phyloP scores from a whole-genome alignment of 1,140 invertebrate genomes.

The Dendrolimus punctatus region DNA sequence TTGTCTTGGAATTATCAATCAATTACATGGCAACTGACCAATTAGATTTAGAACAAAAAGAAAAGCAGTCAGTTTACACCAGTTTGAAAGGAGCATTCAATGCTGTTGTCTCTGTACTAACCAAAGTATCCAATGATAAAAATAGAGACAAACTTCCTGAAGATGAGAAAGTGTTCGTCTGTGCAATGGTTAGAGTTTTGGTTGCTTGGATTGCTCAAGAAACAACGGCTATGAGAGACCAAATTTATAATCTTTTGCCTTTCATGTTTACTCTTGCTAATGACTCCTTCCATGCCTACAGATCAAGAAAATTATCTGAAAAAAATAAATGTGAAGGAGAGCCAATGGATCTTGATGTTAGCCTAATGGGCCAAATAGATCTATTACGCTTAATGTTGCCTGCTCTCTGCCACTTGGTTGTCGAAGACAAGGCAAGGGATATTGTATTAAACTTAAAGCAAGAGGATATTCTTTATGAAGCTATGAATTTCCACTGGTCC shows the following conservation, averaged over 20 bases:
- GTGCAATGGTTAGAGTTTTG: conserved; percentile 87
- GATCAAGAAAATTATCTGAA: conserved; percentile 75
- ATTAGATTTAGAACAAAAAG: conserved; percentile 88
- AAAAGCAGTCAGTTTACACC: conserved; percentile 91
- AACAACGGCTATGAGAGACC: conserved; percentile 88
- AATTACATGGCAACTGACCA: conserved; percentile 86
- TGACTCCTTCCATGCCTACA: conserved; percentile 84
- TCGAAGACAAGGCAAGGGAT: conserved; percentile 89
- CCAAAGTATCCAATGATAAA: conserved; percentile 82
- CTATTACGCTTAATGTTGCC: conserved; percentile 87
- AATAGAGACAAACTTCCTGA: conserved; percentile 75
- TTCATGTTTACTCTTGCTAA: conserved; percentile 85
- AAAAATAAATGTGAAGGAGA: conserved; percentile 73
- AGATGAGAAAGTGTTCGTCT: conserved; percentile 83
- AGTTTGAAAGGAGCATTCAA: conserved; percentile 92
- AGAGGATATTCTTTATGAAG: conserved; percentile 85
- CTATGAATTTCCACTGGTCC: conserved; percentile 87
- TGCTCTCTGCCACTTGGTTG: conserved; percentile 90
- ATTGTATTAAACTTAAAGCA: conserved; percentile 85
- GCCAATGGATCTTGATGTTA: conserved; percentile 65
- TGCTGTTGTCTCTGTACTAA: conserved; percentile 83
- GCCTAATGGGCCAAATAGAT: conserved; percentile 79
- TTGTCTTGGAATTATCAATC: conserved; percentile 86
- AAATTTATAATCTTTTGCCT: conserved; percentile 85
- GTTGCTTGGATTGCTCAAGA: conserved; percentile 93